Evolutionary conservation across 35 echinoderm and acorn worm genomes (phyloP).

Genomic region (Nesometra sesokonis): DNA sequence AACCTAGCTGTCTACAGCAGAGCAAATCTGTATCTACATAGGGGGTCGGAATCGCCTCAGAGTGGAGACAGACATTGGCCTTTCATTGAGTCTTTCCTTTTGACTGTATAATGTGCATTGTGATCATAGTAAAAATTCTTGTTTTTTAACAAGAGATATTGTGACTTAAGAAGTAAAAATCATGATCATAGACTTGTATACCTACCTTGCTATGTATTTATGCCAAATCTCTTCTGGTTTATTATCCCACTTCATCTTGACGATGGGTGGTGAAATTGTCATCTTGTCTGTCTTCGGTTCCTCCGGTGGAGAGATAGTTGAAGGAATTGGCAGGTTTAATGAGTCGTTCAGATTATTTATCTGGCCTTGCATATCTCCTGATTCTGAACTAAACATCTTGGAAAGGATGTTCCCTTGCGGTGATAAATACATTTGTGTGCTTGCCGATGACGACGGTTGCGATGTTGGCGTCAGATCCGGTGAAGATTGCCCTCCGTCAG

Average conservation of each 20-base stretch:
- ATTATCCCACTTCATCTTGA: constrained; percentile 6
- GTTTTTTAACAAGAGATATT: too few species aligned
- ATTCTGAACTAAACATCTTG: background rate
- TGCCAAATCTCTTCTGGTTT: constrained; percentile 78
- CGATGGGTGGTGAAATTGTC: background rate
- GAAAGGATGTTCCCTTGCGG: background rate
- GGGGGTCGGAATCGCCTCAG: too few species aligned
- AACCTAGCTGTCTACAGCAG: too few species aligned
- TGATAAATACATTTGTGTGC: background rate
- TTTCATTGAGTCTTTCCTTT: too few species aligned
- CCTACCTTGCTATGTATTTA: constrained; percentile 88
- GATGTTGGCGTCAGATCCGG: background rate
- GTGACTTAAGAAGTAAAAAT: too few species aligned
- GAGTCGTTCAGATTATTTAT: constrained; percentile 73
- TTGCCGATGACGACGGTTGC: background rate
- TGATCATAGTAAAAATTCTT: too few species aligned
- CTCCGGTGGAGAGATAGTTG: constrained; percentile 64
- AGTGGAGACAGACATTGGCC: too few species aligned
- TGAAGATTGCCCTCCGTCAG: background rate
- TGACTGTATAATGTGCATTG: too few species aligned
- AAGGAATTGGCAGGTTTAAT: constrained; percentile 73
- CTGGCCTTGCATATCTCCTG: background rate
- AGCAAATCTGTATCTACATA: too few species aligned
- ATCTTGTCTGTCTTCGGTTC: constrained; percentile 4
- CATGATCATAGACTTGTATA: background rate